Base-by-base conservation (phyloP, 2,888 invertebrate species). In the Drosophila antonietae region DNA sequence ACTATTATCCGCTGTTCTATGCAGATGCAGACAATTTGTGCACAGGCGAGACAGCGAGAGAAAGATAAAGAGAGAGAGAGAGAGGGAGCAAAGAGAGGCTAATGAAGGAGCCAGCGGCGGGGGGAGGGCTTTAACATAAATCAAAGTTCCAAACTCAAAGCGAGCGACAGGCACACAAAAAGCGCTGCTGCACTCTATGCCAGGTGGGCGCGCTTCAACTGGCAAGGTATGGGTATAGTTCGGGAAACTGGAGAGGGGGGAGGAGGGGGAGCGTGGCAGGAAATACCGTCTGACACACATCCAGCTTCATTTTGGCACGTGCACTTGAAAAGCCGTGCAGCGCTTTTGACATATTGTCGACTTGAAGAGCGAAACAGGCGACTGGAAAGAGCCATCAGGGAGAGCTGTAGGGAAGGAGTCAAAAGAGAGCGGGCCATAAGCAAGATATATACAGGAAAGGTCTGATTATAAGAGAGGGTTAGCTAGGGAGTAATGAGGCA, bases 261-360 rank as follows among this genome's bases (percentile, higher is more conserved):
- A 15, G 39, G 37, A 9, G 12, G 3, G 14, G 12, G 23, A 28
- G 28, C 31, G 20, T 66, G 33, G 73, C 60, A 66, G 81, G 79
- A 77, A 79, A 74, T 73, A 77, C 83, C 77, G 81, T 58, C 76
- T 83, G 83, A 83, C 83, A 87, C 82, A 87, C 84, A 78, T 87
- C 74, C 82, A 78, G 82, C 80, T 87, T 78, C 87, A 87, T 83
- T 83, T 83, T 55, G 82, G 84, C 84, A 87, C 84, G 87, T 87
- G 83, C 83, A 83, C 84, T 84, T 87, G 83, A 83, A 84, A 84
- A 80, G 84, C 75, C 60, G 67, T 67, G 68, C 73, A 78, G 39
- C 73, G 79, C 68, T 74, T 81, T 76, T 79, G 81, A 81, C 81
- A 80, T 80, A 79, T 69, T 79, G 76, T 73, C 68, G 67, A 66